phyloP scores from a whole-genome alignment of 2,113 vertebrate species.

The Notothenia rossii region DNA sequence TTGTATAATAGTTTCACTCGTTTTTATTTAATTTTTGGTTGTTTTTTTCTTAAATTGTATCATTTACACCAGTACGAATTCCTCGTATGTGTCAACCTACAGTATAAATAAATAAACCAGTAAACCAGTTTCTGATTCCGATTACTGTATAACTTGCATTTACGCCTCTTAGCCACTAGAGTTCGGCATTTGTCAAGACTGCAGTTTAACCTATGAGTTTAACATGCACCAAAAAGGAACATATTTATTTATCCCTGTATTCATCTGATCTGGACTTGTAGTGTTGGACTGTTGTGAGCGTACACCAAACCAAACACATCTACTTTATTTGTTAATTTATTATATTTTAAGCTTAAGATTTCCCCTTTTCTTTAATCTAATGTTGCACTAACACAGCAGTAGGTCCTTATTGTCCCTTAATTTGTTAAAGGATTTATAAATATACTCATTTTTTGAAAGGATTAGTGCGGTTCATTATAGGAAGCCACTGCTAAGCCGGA shows the following conservation, averaged over 20 bases:
- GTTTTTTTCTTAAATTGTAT: too few species aligned
- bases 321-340: neutral
- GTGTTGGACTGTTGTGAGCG: neutral
- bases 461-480: conserved; percentile 40
- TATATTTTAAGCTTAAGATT: neutral
- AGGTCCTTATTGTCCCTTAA: neutral
- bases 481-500: conserved; percentile 38
- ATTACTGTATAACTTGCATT: neutral
- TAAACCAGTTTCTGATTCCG: too few species aligned
- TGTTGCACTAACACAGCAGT: neutral
- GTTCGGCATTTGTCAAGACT: conserved; percentile 4
- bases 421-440: neutral
- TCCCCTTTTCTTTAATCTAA: neutral
- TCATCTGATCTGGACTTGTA: neutral
- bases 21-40: too few species aligned
- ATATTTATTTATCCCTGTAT: neutral
- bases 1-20: too few species aligned
- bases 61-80: too few species aligned
- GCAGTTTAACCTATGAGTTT: neutral
- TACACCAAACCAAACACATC: neutral
- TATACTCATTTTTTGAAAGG: neutral
- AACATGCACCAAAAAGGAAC: neutral
- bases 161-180: conserved; percentile 15
- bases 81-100: too few species aligned
- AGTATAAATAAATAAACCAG: too few species aligned